Base-by-base conservation (phyloP, 2,113 vertebrate species). In the Cryptoleucopteryx plumbea region DNA sequence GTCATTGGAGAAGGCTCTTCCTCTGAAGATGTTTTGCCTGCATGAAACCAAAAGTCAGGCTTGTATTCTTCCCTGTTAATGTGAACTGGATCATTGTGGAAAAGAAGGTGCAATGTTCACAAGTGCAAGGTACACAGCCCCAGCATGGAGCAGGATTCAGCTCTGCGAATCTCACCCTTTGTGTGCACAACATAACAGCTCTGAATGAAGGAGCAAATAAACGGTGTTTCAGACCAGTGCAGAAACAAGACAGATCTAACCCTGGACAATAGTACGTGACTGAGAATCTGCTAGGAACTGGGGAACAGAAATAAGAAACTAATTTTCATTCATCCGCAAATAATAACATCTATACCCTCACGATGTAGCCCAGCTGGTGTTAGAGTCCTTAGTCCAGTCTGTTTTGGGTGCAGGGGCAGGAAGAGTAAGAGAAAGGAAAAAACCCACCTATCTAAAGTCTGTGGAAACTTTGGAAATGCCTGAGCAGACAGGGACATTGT, bases 401-500 rank as follows among this genome's bases (percentile, higher is more conserved):
- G 27, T 11, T 91, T 62, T 82, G 17, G 10, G 18, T 78, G 22
- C 3, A 7, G 27, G 8, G 26, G 14, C 6, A 3, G 62, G 36
- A 82, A 83, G 11, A 85, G 42, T 50, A 82, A 67, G 25, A 42
- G 31, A 77, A 95, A 78, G 13, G 4, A 55, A 82, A 77, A 48
- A 16, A 0, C 2, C 3, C 7, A 12, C 27, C 12, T 52, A 62
- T 45, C 47, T 56, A 34, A 67, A 72, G 19, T 48, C 38, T 79
- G 7, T 86, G 36, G 59, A 95, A 82, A 71, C 16, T 61, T 75
- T 52, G 47, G 52, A 96, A 82, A 66, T 65, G 92, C 73, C 72
- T 38, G 63, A 90, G 40, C 66, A 92, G 94, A 70, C 50, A 89
- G 84, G 45, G 65, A 78, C 80, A 72, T 94, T 96, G 92, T 96